Evolutionary conservation across 2,888 invertebrate genomes (phyloP).

Genomic region (Theristus sp.): DNA sequence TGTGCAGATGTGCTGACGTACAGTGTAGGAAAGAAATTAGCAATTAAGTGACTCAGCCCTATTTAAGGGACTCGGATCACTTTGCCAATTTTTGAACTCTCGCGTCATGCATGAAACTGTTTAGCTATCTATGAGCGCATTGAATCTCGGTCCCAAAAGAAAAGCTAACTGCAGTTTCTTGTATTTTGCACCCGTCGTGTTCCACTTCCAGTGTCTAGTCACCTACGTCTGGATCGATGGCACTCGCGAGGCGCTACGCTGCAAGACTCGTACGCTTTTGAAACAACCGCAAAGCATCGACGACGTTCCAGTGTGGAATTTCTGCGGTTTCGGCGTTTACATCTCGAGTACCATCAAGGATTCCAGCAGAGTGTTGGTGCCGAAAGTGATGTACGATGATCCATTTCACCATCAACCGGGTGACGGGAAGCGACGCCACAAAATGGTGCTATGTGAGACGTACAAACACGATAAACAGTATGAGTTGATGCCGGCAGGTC

Average conservation of each 20-base stretch:
- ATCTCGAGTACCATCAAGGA: neutral
- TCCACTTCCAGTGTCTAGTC: neutral
- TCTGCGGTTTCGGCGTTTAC: neutral
- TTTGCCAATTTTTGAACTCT: too few species aligned
- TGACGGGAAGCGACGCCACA: neutral
- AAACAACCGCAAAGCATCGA: neutral
- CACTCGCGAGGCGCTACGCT: neutral
- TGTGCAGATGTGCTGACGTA: neutral
- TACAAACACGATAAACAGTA: neutral
- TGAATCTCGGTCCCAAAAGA: too few species aligned
- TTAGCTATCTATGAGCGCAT: too few species aligned
- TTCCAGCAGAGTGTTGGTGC: neutral
- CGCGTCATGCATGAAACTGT: too few species aligned
- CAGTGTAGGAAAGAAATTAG: too few species aligned
- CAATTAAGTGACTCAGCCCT: too few species aligned
- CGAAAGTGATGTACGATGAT: neutral
- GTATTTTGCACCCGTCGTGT: too few species aligned
- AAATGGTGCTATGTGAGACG: neutral
- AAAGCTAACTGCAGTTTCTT: too few species aligned
- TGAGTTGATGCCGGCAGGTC: neutral
- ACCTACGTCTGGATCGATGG: neutral
- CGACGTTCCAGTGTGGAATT: neutral
- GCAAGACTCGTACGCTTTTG: neutral
- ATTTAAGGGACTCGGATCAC: too few species aligned
- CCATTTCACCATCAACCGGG: neutral